Base-by-base conservation (phyloP, 2,797 vertebrate species). In the Leuciscus waleckii region DNA sequence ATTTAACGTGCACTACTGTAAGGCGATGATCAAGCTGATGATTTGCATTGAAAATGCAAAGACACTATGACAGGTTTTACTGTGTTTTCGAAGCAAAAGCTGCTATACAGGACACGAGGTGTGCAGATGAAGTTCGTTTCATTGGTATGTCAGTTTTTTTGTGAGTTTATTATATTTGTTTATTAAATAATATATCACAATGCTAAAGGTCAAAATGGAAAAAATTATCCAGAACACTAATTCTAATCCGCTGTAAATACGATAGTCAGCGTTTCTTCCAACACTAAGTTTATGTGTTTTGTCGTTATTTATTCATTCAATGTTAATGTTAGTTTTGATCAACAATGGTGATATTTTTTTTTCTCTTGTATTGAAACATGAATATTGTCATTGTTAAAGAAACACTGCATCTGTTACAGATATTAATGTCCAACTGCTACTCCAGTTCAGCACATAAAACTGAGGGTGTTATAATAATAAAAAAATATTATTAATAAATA, bases 251-350 rank as follows among this genome's bases (percentile, higher is more conserved):
- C n/a, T 63, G 37, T 43, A 43, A 17, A 17, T 32, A 65, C 0
- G n/a, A 39, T 77, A n/a, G 3, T 39, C 23, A 39, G 7, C 4
- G 7, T 77, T 41, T 61, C 8, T 4, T 56, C 32, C 21, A 82
- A 82, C 70, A 19, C 81, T 61, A 46, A 39, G 8, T 32, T 74
- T 46, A 56, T 82, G 7, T n/a, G 26, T 77, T 88, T 16, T 32
- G 43, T 73, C 75, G n/a, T 39, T 63, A 78, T 77, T 83, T 78
- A 79, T 84, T 86, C 68, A 68, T 75, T 87, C 43, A 74, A 71
- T 61, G 68, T 79, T 21, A 86, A 85, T 88, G 70, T 86, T 79
- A 79, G 74, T 86, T 86, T 84, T 41, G 29, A 73, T n/a, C n/a
- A 43, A 35, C 46, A 65, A 16, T 43, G 54, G 32, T 63, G 67